These are phyloP conservation scores for Vidua macroura DNA, from an alignment of 2,113 vertebrate species.

Conservation along the genomic window DNA sequence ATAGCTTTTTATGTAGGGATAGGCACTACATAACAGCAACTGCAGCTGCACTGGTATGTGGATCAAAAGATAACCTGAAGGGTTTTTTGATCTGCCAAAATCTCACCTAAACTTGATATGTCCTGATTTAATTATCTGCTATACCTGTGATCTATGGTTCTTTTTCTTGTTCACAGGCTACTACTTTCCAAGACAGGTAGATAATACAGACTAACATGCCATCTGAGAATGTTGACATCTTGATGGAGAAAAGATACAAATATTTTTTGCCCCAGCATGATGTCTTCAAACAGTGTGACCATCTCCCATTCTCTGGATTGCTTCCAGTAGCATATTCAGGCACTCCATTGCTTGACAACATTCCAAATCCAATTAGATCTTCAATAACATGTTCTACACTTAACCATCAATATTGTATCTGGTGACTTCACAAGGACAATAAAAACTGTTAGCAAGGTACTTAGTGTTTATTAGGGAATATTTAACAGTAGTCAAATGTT, in stretches of 20 bases:
- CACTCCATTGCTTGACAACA: not conserved
- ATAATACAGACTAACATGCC: not conserved
- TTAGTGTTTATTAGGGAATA: not conserved
- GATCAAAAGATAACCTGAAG: not conserved
- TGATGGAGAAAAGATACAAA: not conserved
- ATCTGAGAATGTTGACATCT: not conserved
- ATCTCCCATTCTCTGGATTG: not conserved
- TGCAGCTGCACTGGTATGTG: not conserved
- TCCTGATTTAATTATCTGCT: not conserved
- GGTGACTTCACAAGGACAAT: not conserved
- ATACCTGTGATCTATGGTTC: not conserved
- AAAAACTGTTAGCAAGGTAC: not conserved
- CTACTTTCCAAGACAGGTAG: not conserved
- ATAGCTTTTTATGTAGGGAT: not conserved
- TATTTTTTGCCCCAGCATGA: not conserved
- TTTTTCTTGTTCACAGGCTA: not conserved
- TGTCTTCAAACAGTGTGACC: not conserved
- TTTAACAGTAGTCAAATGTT: not conserved
- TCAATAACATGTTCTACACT: not conserved
- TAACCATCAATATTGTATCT: not conserved
- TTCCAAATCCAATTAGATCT: constrained; percentile 11
- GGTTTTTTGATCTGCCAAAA: not conserved
- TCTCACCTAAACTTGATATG: not conserved
- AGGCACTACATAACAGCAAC: not conserved
- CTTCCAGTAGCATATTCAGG: not conserved